Conservation (phyloP, 2,113 vertebrate species). For the Cettia cetti region DNA sequence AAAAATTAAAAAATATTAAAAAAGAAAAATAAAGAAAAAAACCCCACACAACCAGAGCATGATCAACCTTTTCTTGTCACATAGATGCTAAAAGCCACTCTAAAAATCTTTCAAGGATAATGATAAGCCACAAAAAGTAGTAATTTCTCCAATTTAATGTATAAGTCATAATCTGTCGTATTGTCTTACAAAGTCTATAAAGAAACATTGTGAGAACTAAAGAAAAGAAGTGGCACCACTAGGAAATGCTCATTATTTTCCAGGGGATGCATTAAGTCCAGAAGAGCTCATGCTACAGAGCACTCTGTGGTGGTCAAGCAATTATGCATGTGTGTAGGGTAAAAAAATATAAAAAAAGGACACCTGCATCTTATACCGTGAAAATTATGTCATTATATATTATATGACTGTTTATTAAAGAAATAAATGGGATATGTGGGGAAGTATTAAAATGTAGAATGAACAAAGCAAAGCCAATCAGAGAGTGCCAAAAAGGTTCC, state of each 20-base stretch:
- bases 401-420: neutral
- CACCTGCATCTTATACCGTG: neutral
- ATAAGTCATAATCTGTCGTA: neutral
- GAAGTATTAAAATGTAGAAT: fast-evolving
- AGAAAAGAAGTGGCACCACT: neutral
- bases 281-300: neutral
- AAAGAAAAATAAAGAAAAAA: neutral
- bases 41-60: neutral
- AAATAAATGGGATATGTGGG: neutral
- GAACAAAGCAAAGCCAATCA: neutral
- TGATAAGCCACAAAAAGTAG: neutral
- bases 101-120: neutral
- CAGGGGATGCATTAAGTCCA: neutral
- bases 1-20: too few relatives aligned
- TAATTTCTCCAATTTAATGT: neutral
- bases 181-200: neutral
- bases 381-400: neutral
- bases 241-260: neutral
- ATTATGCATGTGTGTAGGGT: neutral
- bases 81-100: neutral
- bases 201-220: neutral
- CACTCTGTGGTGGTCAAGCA: neutral
- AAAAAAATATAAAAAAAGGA: neutral
- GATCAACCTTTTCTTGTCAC: neutral
- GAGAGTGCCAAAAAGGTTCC: neutral